Evolutionary conservation across 30 jellyfish, hydroid and myxozoan species (phyloP), one percentile per base, ranked within the genome.

Genomic region (Aurelia aurita): DNA sequence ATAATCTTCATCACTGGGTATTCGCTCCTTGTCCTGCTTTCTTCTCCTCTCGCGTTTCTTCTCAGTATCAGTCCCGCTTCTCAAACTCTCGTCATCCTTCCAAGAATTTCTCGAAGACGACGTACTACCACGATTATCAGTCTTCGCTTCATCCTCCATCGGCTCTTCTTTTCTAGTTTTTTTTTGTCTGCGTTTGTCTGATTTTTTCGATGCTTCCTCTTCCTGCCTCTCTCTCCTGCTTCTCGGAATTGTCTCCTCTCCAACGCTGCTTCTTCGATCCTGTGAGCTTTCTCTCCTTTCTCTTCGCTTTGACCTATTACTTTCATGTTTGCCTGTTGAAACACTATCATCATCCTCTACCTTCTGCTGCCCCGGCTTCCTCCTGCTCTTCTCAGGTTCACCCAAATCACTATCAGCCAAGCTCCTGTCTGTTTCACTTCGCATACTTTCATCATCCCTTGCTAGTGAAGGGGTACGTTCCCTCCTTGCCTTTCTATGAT

Each of bases 51-150:
- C n/a, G n/a, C n/a, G n/a, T n/a, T n/a, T n/a, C n/a, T n/a, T n/a
- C n/a, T n/a, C n/a, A n/a, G n/a, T n/a, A 2, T 75, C 87, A 13
- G 49, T 44, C 44, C 34, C 87, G 35, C 87, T 75, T 39, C 76
- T 57, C 49, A 54, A 54, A 8, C 59, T 43, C 63, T 55, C 87
- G 44, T 45, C 65, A 15, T 70, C 87, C 34, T 57, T 75, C 87
- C 87, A 75, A 5, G 28, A 18, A 57, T 75, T 10, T 3, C 76
- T 69, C 5, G 87, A 75, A 1, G 87, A 75, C 12, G 87, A 65
- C 49, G 76, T 75, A 20, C 87, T 28, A 28, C 47, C 46, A 3
- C 16, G 3, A 6, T 76, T 76, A 9, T 54, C 65, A 43, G 35
- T 25, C 9, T 75, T 76, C 28, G 55, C 66, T 19, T 58, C 47